Conservation (phyloP, 2,113 vertebrate genomes). For the Mugil cephalus region DNA sequence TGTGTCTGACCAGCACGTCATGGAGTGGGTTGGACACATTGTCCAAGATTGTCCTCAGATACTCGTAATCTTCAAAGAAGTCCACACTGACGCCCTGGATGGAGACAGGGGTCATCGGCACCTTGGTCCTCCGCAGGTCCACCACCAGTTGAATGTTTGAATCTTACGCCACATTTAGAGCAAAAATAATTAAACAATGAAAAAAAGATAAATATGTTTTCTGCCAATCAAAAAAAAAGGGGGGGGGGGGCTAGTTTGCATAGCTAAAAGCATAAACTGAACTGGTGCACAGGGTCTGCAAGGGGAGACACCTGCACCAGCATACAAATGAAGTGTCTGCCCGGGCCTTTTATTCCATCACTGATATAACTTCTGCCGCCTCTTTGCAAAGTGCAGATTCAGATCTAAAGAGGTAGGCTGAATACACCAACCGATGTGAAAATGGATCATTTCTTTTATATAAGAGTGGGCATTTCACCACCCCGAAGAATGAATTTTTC, state of each 20-base stretch:
- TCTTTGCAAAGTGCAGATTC: conserved; percentile 34
- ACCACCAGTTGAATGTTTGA: no score
- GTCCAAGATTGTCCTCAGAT: no score
- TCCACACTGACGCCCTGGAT: no score
- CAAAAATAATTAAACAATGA: no score
- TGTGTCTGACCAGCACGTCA: no score
- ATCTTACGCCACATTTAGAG: no score
- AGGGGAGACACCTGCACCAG: background rate
- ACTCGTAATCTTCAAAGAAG: no score
- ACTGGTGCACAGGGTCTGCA: background rate
- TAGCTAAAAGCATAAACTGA: background rate
- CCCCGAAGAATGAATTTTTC: conserved; percentile 53
- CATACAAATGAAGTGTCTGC: conserved; percentile 16
- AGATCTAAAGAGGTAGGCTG: conserved; percentile 28
- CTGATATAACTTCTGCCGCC: conserved; percentile 8
- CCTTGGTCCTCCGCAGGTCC: no score
- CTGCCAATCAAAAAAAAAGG: background rate
- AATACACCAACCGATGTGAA: conserved; percentile 29
- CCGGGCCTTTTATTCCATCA: conserved; percentile 10
- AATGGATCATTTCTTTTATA: conserved; percentile 46
- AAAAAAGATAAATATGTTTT: no score
- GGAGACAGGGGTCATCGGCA: no score
- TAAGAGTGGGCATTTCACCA: conserved; percentile 18
- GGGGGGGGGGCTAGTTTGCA: conserved; percentile 18
- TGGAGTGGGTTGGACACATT: no score